Evolutionary conservation across 2,797 vertebrate genomes (phyloP).

Genomic region (Prionace glauca): DNA sequence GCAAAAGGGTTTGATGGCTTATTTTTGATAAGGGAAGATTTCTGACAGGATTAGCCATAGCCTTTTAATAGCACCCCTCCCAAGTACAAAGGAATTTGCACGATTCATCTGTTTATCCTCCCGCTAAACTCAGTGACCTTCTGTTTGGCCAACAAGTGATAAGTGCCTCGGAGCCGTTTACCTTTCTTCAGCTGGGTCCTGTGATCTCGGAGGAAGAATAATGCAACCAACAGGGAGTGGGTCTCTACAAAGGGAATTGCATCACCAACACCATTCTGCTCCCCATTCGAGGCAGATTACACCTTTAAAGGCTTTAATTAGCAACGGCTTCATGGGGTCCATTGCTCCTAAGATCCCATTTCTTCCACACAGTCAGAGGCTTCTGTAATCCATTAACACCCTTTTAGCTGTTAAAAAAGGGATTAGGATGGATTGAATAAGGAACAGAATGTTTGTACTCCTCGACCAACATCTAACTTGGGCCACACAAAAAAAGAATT

Average conservation of each 20-base stretch:
- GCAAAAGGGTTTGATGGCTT: slow-evolving; percentile 19
- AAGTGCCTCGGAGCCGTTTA: slow-evolving; percentile 32
- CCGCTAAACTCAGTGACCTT: slow-evolving; percentile 30
- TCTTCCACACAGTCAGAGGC: slow-evolving; percentile 28
- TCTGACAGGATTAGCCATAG: slow-evolving; percentile 25
- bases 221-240: not conserved
- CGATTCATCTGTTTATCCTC: slow-evolving; percentile 31
- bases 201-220: slow-evolving; percentile 28
- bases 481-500: not conserved
- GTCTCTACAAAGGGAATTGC: slow-evolving; percentile 10
- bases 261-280: slow-evolving; percentile 15
- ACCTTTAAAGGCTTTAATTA: slow-evolving; percentile 36
- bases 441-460: not conserved
- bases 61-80: slow-evolving; percentile 35
- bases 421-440: slow-evolving; percentile 10
- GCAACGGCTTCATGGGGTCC: slow-evolving; percentile 20
- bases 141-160: slow-evolving; percentile 36
- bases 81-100: slow-evolving; percentile 33
- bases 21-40: slow-evolving; percentile 36
- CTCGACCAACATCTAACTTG: not conserved
- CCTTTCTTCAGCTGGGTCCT: slow-evolving; percentile 18
- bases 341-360: slow-evolving; percentile 17
- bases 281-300: slow-evolving; percentile 9
- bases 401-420: slow-evolving; percentile 34
- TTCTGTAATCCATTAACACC: slow-evolving; percentile 38